These are phyloP conservation scores for Danaus chrysippus DNA, from an alignment of 2,888 invertebrate genomes.

Conservation along the genomic window DNA sequence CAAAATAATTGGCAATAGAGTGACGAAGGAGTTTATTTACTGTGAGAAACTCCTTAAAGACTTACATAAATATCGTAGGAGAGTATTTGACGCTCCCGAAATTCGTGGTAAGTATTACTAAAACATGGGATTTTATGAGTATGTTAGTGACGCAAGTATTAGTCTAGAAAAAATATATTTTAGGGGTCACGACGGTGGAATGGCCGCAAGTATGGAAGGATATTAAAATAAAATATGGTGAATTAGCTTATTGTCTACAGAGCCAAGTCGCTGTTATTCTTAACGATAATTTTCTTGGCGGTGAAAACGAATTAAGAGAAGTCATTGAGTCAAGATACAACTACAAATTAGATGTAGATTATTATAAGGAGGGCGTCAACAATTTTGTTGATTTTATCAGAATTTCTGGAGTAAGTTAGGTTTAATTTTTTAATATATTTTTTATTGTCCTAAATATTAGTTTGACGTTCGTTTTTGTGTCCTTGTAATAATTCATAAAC, in stretches of 20 bases:
- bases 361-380: conserved; percentile 59
- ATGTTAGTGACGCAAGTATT: background rate
- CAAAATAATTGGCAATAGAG: conserved; percentile 58
- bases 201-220: conserved; percentile 60
- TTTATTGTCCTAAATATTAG: too few species aligned
- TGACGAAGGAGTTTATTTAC: conserved; percentile 60
- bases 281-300: conserved; percentile 74
- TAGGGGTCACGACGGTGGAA: conserved; percentile 60
- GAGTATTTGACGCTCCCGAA: conserved; percentile 51
- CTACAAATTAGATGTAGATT: conserved; percentile 65
- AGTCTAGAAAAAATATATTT: conserved; percentile 6
- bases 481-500: background rate
- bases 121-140: background rate
- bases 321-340: conserved; percentile 65
- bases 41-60: conserved; percentile 53
- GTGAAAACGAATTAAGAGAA: conserved; percentile 66
- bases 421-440: background rate
- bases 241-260: conserved; percentile 61
- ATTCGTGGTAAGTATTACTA: conserved; percentile 50
- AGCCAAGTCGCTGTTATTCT: conserved; percentile 71
- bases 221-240: conserved; percentile 63
- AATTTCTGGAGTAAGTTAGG: conserved; percentile 60
- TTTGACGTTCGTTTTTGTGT: background rate
- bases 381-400: conserved; percentile 64
- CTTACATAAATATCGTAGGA: conserved; percentile 57